These are phyloP conservation scores for Eupithecia centaureata DNA, from an alignment of 2,888 invertebrate genomes.

Conservation along the genomic window DNA sequence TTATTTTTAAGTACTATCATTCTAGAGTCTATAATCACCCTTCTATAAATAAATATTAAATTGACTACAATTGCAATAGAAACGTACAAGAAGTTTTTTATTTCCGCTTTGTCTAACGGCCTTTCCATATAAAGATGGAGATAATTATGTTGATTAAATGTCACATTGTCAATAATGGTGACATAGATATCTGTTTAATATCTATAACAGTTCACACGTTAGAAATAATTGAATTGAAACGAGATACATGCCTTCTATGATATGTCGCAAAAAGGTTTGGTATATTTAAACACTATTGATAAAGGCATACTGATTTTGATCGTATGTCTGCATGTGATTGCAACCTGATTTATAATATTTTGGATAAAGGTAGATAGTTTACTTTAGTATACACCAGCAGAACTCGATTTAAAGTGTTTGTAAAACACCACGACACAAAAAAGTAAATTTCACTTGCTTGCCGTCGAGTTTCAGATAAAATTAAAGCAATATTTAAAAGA, in stretches of 20 bases:
- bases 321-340: neutral
- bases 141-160: neutral
- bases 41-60: neutral
- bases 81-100: neutral
- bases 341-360: neutral
- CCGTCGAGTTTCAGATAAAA: no score
- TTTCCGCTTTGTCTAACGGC: slow-evolving; percentile 8
- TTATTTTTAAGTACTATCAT: neutral
- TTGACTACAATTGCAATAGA: neutral
- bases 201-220: slow-evolving; percentile 17
- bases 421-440: no score
- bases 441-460: no score
- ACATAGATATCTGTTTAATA: neutral
- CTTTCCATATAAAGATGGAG: neutral
- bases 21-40: neutral
- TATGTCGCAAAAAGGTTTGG: neutral
- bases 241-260: neutral
- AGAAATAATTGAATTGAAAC: slow-evolving; percentile 14
- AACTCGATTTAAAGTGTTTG: no score
- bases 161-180: neutral
- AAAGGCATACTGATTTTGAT: neutral
- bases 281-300: neutral
- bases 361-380: neutral
- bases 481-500: no score
- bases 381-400: no score